Base-by-base conservation (phyloP, 2,113 vertebrate species). In the Argyrosomus japonicus region DNA sequence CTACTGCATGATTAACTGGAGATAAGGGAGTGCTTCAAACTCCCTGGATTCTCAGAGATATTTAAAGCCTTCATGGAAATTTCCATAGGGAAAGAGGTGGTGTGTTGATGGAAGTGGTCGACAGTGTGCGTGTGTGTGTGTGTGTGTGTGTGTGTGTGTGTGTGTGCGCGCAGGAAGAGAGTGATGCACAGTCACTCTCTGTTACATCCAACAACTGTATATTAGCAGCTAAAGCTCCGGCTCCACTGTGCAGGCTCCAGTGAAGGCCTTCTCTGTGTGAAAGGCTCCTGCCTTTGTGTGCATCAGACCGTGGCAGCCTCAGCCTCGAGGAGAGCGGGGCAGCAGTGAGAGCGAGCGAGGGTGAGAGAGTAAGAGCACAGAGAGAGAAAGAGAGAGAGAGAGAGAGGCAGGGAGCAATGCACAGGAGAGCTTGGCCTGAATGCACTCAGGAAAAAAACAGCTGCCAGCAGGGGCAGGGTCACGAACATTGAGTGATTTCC, bases 1-100 rank as follows among this genome's bases (percentile, higher is more conserved):
- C 91, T 93, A 86, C 87, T 91, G 88, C 91, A 91, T 94, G 93
- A 94, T 94, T 93, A 94, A 92, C 89, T 87, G 85, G 91, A 93
- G 92, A 94, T 93, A 93, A 93, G 93, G 92, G 90, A 92, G 77
- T 19, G 81, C 84, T 92, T 92, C 82, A 91, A 88, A 93, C 92
- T 89, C 90, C 92, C 84, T 54, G 78, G 90, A 90, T 93, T 94
- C 89, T 91, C 88, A 87, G 77, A 82, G 92, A 92, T 93, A 94
- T 94, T 93, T 93, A 90, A 94, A 94, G 91, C 89, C 91, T 75
- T 81, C 85, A 85, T 90, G 92, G 92, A 94, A 93, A 93, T 94
- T 93, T 94, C 93, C 93, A 91, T 91, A 82, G 91, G 92, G 89
- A 90, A 81, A 82, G 80, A 83, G 82, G 79, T 65, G 75, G 77